Base-by-base conservation (phyloP, 1,140 invertebrate genomes). In the Lepidostoma basale region DNA sequence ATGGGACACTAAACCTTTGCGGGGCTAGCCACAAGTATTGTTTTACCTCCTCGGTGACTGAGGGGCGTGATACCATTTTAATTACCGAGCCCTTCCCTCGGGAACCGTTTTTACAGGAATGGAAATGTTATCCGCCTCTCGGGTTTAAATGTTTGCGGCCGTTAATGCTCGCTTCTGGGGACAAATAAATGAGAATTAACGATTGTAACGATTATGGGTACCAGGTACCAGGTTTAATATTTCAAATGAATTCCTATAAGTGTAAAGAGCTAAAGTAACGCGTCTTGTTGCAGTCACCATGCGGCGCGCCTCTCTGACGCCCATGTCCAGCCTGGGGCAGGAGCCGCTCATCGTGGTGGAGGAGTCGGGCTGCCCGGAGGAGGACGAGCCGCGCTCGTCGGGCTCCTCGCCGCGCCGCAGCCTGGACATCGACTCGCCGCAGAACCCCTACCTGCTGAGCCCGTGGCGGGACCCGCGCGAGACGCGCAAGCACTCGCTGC, bases 291-390 rank as follows among this genome's bases (percentile, higher is more conserved):
- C 60, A 63, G 30, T n/a, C 63, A 62, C 20, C 59, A 79, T 84
- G 76, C 77, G 83, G 69, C 77, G 83, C 67, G 76, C 79, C 26
- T 79, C 83, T 4, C 79, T 80, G 47, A 77, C 78, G 10, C 81
- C 82, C 18, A 80, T 83, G 39, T 81, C 83, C 68, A 81, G 82
- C 30, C 75, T 83, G 68, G 82, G 76, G 33, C 78, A 80, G 45
- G 91, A 92, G 75, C 91, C 91, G 1, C 83, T 92, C 40, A 93
- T 93, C 71, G 90, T 93, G 33, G 91, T 93, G 2, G 91, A 93
- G 76, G 90, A 92, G 72, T 88, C 87, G 45, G 85, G 85, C 10
- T 83, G 82, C 12, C 82, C 84, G 25, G 90, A 92, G 70, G 88
- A 90, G 64, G 83, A 86, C 4, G 88, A 89, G 49, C 79, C 77